phyloP scores from a whole-genome alignment of 2,113 vertebrate species.

The Miniopterus natalensis region DNA sequence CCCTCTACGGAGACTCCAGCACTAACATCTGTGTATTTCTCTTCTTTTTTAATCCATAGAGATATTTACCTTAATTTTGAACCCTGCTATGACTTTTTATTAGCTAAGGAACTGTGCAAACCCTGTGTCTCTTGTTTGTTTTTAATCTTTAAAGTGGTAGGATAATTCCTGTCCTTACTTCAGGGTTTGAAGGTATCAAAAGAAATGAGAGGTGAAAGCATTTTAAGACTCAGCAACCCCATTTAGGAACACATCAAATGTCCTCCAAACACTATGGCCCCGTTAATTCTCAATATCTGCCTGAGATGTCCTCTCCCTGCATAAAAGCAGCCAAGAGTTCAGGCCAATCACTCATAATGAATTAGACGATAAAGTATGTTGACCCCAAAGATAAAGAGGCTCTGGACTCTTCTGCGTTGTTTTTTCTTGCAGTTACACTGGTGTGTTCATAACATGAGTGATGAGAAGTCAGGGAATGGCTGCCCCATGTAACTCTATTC shows the following conservation, averaged over 20 bases:
- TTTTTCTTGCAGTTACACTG: not conserved
- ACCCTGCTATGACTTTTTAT: not conserved
- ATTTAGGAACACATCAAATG: not conserved
- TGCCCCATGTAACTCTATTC: not conserved
- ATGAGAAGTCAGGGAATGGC: not conserved
- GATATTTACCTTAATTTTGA: not conserved
- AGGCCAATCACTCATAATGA: not conserved
- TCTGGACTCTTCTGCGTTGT: not conserved
- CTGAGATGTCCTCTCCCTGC: not conserved
- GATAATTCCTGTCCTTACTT: slow-evolving; percentile 8
- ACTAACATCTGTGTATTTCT: not conserved
- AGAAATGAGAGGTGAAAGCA: not conserved
- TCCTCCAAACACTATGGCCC: not conserved
- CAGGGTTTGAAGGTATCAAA: not conserved
- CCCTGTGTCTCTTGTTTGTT: not conserved
- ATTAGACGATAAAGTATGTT: not conserved
- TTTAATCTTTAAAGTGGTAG: not conserved
- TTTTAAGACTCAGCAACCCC: slow-evolving; percentile 27
- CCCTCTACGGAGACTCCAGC: not conserved
- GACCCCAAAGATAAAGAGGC: not conserved
- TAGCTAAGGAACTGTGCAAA: not conserved
- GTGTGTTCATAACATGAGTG: not conserved
- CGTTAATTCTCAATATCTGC: not conserved
- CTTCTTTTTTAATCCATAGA: not conserved
- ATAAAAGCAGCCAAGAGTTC: not conserved